A percentile compares a stretch with the other conserved stretches of the same genome.
These are phyloP conservation scores for Hirtodrosophila duncani DNA, from an alignment of 2,888 invertebrate genomes.

Conservation along the genomic window DNA sequence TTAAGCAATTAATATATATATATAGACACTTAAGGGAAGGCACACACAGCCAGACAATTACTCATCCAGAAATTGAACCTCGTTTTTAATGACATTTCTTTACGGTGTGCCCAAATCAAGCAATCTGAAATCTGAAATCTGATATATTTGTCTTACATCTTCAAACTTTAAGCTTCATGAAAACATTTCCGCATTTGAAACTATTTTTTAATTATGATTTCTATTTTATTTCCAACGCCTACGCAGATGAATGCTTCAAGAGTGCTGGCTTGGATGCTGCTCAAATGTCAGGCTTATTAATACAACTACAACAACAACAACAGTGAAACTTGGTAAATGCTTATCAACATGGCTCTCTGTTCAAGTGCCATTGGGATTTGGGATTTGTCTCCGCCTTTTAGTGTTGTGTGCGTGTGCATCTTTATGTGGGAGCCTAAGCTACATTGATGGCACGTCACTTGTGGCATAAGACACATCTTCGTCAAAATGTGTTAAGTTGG, in stretches of 20 bases:
- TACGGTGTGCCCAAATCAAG: constrained; percentile 26
- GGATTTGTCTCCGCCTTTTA: constrained; percentile 19
- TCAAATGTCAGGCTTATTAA: constrained; percentile 71
- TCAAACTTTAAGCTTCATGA: constrained; percentile 57
- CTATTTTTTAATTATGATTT: constrained; percentile 68
- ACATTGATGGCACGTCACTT: constrained; percentile 69
- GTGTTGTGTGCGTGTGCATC: constrained; percentile 33
- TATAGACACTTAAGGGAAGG: too few species aligned
- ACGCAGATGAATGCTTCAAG: constrained; percentile 35
- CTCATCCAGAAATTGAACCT: constrained; percentile 23
- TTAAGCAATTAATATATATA: too few species aligned
- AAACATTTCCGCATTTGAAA: constrained; percentile 69
- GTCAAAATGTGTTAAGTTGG: constrained; percentile 68
- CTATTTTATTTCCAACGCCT: constrained; percentile 62
- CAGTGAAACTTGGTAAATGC: constrained; percentile 8
- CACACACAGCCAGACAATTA: too few species aligned
- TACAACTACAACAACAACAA: constrained; percentile 31
- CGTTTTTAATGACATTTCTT: constrained; percentile 11
- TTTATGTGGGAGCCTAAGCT: constrained; percentile 64
- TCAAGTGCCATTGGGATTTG: constrained; percentile 46
- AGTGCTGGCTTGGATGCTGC: constrained; percentile 49
- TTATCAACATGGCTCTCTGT: constrained; percentile 38
- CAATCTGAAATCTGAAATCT: constrained; percentile 55
- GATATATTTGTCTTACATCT: constrained; percentile 70
- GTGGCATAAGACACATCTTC: constrained; percentile 67